These are phyloP conservation scores for Sturnira hondurensis DNA, from an alignment of 2,113 vertebrate genomes.

Conservation along the genomic window DNA sequence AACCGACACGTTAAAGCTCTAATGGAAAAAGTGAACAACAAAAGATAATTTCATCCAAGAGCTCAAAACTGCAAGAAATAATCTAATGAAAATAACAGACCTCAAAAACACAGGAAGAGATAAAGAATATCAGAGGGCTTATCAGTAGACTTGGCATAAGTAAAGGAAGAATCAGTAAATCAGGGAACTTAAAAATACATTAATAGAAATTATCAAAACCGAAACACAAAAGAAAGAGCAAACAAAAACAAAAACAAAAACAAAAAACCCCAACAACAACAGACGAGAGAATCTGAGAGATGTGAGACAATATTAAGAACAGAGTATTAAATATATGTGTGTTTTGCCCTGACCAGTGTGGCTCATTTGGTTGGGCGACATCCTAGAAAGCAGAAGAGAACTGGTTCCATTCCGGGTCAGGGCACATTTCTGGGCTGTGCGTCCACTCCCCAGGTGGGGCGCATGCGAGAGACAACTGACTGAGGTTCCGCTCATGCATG, in stretches of 20 bases:
- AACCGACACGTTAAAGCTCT: not conserved
- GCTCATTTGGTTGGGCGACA: too few relatives aligned
- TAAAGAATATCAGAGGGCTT: not conserved
- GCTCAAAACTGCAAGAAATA: not conserved
- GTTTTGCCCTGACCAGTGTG: not conserved
- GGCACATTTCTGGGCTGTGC: too few relatives aligned
- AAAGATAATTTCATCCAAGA: not conserved
- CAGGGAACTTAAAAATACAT: not conserved
- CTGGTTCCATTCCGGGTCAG: too few relatives aligned
- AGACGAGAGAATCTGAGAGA: not conserved
- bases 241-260: too few relatives aligned
- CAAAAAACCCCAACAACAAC: not conserved
- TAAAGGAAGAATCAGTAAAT: not conserved
- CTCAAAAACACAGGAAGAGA: not conserved
- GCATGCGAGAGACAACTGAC: too few relatives aligned
- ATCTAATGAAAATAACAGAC: not conserved
- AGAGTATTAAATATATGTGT: not conserved
- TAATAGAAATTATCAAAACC: conserved; percentile 11
- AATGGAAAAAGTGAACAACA: not conserved
- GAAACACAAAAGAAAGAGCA: not conserved
- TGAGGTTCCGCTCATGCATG: too few relatives aligned
- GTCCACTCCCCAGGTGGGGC: too few relatives aligned
- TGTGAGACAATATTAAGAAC: not conserved
- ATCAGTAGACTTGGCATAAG: not conserved
- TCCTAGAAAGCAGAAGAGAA: too few relatives aligned